Percentiles rank a stretch among this genome's conserved stretches.
These are phyloP conservation scores for Hippocampus comes DNA, from an alignment of 2,113 vertebrate genomes.

Conservation along the genomic window DNA sequence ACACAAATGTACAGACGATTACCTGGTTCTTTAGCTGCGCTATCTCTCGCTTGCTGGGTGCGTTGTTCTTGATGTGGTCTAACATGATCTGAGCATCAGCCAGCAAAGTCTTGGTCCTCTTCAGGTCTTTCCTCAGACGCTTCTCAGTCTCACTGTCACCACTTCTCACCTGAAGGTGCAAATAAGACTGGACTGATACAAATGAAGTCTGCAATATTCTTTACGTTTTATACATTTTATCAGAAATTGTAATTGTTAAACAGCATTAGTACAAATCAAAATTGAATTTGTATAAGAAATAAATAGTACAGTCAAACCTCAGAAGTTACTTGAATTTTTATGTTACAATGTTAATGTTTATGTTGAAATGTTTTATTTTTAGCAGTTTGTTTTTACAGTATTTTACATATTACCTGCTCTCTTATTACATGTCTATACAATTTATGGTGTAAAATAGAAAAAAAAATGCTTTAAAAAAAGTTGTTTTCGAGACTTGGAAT, in stretches of 20 bases:
- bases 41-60: constrained; percentile 95
- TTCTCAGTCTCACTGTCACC: constrained; percentile 89
- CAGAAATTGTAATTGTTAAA: not conserved
- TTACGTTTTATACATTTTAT: not conserved
- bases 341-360: no score
- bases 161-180: constrained; percentile 77
- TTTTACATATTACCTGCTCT: no score
- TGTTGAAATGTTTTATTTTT: no score
- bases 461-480: no score
- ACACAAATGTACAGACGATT: not conserved
- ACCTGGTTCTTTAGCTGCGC: constrained; percentile 97
- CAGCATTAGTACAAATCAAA: no score
- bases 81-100: constrained; percentile 96
- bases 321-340: no score
- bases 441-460: no score
- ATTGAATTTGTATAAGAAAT: no score
- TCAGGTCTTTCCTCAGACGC: constrained; percentile 89
- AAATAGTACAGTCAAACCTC: no score
- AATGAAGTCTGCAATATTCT: not conserved
- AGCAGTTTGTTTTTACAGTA: no score
- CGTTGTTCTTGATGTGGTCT: constrained; percentile 95
- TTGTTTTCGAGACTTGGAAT: no score
- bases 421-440: no score
- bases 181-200: not conserved
- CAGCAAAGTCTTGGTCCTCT: constrained; percentile 91